Evolutionary conservation across 2,113 vertebrate species (phyloP).

Genomic region (Prochilodus magdalenae): DNA sequence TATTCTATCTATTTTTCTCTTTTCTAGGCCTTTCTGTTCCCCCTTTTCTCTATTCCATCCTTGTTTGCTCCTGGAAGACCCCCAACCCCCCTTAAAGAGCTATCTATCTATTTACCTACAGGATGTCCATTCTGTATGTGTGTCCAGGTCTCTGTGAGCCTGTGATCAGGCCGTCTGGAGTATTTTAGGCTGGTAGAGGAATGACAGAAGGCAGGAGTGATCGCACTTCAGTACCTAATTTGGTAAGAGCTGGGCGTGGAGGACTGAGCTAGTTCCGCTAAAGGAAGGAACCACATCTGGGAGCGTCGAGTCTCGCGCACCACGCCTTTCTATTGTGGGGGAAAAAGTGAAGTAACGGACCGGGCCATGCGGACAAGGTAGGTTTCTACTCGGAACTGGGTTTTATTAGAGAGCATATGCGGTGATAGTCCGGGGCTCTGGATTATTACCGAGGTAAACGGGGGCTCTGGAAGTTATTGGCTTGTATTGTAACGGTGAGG

Average conservation of each 20-base stretch:
- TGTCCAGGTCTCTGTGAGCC: no score
- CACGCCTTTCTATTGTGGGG: background rate
- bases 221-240: conserved; percentile 63
- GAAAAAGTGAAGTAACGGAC: background rate
- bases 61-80: no score
- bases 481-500: no score
- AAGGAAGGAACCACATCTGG: conserved; percentile 46
- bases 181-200: background rate
- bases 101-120: no score
- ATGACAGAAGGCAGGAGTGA: background rate
- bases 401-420: background rate
- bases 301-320: background rate
- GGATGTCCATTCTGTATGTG: no score
- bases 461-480: no score
- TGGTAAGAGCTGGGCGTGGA: conserved; percentile 65
- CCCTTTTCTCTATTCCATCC: no score
- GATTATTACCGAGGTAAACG: background rate
- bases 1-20: no score
- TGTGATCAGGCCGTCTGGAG: background rate
- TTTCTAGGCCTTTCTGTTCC: no score
- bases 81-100: no score
- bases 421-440: background rate
- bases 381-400: background rate
- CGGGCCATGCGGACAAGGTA: background rate
- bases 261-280: background rate